phyloP scores from a whole-genome alignment of 2,888 invertebrate species.

The Polyommatus icarus region DNA sequence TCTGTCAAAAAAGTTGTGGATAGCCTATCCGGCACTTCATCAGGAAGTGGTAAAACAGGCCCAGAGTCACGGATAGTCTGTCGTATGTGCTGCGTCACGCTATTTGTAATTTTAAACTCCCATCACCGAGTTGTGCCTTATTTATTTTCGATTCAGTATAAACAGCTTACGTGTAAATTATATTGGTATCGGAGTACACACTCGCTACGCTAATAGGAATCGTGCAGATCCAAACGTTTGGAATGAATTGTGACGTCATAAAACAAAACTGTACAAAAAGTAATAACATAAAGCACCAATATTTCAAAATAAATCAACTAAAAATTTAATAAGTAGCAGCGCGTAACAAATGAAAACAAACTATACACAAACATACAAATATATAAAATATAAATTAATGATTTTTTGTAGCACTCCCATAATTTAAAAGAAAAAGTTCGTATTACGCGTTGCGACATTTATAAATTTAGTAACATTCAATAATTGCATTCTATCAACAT shows the following conservation, averaged over 20 bases:
- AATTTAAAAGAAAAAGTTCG: neutral
- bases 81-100: too few relatives aligned
- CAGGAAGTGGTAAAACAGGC: too few relatives aligned
- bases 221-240: slow-evolving; percentile 39
- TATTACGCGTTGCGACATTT: slow-evolving; percentile 6
- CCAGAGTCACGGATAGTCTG: too few relatives aligned
- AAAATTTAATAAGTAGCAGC: slow-evolving; percentile 18
- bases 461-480: slow-evolving; percentile 34
- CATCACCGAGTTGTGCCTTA: too few relatives aligned
- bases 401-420: neutral
- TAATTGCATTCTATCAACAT: slow-evolving; percentile 30
- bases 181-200: neutral
- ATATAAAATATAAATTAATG: too few relatives aligned
- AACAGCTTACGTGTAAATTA: neutral
- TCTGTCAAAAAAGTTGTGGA: too few relatives aligned
- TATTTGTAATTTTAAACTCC: too few relatives aligned
- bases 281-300: slow-evolving; percentile 35
- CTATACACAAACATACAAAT: neutral
- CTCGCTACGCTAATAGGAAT: slow-evolving; percentile 14
- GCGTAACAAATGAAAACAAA: neutral
- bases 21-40: too few relatives aligned
- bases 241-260: slow-evolving; percentile 39
- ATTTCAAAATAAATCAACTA: slow-evolving; percentile 31
- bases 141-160: neutral
- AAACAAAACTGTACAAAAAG: slow-evolving; percentile 2